Conservation (phyloP, 2,113 vertebrate species). For the Orycteropus afer region DNA sequence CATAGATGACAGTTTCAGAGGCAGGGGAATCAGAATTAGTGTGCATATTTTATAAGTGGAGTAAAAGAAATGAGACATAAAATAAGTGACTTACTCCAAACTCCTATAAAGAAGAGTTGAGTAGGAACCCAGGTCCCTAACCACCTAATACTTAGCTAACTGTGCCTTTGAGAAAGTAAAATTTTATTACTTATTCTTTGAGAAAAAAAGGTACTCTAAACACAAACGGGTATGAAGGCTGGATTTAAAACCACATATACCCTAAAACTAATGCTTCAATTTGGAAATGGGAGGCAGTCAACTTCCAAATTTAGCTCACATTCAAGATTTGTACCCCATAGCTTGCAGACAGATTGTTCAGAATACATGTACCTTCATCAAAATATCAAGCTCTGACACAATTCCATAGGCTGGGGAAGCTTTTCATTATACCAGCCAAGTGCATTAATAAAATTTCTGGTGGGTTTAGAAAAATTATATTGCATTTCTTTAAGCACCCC, state of each 20-base stretch:
- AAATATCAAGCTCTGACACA: background rate
- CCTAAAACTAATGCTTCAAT: background rate
- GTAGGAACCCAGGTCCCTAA: background rate
- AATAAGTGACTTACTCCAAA: conserved; percentile 29
- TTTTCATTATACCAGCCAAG: conserved; percentile 11
- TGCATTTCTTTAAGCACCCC: conserved; percentile 12
- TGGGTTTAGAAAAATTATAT: background rate
- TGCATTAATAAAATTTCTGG: background rate
- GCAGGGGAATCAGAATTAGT: background rate
- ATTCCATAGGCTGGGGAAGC: background rate
- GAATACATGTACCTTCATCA: background rate
- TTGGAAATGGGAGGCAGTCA: background rate
- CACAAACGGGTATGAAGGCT: background rate
- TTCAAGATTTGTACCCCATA: background rate
- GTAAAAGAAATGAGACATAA: background rate
- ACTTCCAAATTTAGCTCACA: conserved; percentile 23
- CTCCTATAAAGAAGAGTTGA: background rate
- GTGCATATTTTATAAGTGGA: background rate
- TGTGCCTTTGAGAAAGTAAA: background rate
- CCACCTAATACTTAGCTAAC: background rate
- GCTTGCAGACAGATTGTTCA: background rate
- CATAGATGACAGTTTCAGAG: background rate
- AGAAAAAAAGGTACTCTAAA: conserved; percentile 29
- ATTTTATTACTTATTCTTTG: background rate
- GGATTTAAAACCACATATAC: conserved; percentile 10